Evolutionary conservation across 2,888 invertebrate genomes (phyloP).

Genomic region (Hofmannophila pseudospretella): DNA sequence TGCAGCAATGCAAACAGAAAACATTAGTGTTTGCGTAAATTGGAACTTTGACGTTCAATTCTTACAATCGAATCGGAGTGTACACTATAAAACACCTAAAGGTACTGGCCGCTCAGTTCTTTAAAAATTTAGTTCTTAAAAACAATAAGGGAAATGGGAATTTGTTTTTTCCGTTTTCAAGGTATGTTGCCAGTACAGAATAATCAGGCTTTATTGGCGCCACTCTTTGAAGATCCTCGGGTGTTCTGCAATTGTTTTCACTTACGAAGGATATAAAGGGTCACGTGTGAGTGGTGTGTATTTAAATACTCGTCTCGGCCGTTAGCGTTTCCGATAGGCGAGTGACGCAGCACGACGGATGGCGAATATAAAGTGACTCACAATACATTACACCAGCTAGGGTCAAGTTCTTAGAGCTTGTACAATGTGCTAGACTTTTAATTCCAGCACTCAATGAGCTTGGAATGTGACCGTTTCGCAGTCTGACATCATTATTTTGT

Average conservation of each 20-base stretch:
- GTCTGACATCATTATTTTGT: too few species aligned
- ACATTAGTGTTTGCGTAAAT: constrained; percentile 18
- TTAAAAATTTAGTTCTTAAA: too few species aligned
- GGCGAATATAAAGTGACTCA: constrained; percentile 59
- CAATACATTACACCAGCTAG: constrained; percentile 12
- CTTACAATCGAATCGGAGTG: not conserved
- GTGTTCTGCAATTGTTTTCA: constrained; percentile 10
- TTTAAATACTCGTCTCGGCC: constrained; percentile 57
- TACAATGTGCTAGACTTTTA: not conserved
- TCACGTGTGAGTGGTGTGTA: constrained; percentile 22
- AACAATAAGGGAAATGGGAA: too few species aligned
- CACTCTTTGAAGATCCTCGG: constrained; percentile 13
- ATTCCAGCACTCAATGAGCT: constrained; percentile 10
- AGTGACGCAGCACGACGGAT: constrained; percentile 55
- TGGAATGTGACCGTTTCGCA: too few species aligned
- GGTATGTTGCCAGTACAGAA: constrained; percentile 12
- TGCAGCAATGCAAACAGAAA: constrained; percentile 22
- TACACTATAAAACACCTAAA: not conserved
- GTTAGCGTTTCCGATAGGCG: constrained; percentile 71
- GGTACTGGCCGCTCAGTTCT: not conserved
- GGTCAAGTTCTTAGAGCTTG: not conserved
- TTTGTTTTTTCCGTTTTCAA: too few species aligned
- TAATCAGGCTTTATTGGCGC: constrained; percentile 17
- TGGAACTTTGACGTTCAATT: constrained; percentile 6
- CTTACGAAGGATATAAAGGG: constrained; percentile 20